Conservation (phyloP, 2,888 invertebrate species). For the Acutogordius australiensis region DNA sequence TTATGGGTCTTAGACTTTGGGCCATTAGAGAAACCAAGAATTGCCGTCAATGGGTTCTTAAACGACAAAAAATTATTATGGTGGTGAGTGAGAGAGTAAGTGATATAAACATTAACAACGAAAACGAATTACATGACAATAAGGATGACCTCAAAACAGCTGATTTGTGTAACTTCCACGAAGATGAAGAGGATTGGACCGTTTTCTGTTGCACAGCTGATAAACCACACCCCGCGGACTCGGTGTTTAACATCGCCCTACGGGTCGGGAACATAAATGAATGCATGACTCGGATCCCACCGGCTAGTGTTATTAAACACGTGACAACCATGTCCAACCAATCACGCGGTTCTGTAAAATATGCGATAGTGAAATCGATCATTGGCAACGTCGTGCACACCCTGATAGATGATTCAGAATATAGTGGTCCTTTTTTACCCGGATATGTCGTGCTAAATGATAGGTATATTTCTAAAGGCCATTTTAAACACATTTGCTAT, state of each 20-base stretch:
- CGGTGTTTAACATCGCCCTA: conserved; percentile 1
- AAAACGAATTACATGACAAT: no score
- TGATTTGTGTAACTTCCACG: background rate
- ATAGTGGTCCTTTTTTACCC: background rate
- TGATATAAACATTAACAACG: background rate
- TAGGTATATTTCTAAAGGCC: no score
- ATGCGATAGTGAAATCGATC: background rate
- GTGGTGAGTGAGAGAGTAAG: background rate
- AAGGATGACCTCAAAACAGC: no score
- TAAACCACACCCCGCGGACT: background rate
- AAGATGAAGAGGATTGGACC: background rate
- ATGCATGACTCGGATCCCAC: background rate
- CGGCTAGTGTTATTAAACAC: background rate
- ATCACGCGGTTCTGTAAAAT: background rate
- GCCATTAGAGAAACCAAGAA: background rate
- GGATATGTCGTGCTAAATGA: no score
- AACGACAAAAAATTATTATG: background rate
- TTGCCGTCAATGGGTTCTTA: background rate
- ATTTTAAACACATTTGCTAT: no score
- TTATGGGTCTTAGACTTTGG: background rate
- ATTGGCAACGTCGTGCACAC: background rate
- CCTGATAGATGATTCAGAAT: conserved; percentile 8
- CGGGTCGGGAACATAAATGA: background rate
- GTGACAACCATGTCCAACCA: background rate
- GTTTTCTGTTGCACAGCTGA: background rate